These are phyloP conservation scores for Climacteris rufus DNA, from an alignment of 2,113 vertebrate species.

Conservation along the genomic window DNA sequence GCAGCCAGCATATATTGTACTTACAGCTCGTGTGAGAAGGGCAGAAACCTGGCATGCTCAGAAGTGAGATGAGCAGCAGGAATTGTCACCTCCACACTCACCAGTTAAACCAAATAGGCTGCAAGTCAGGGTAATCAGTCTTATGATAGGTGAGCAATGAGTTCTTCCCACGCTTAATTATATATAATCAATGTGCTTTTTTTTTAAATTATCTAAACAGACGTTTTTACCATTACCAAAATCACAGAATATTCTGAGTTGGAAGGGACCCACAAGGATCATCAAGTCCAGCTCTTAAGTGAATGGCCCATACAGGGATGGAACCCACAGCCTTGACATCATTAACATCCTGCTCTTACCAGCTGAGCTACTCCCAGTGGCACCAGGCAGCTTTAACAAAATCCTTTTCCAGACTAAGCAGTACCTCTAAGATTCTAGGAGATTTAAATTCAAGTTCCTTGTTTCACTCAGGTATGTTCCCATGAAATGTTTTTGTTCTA, in stretches of 20 bases:
- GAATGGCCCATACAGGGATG: neutral
- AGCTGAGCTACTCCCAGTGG: neutral
- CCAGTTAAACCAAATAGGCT: neutral
- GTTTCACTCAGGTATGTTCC: neutral
- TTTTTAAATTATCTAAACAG: neutral
- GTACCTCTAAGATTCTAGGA: neutral
- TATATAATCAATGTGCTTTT: neutral
- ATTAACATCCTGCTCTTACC: neutral
- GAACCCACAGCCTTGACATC: neutral
- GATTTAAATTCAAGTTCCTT: neutral
- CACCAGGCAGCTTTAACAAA: neutral
- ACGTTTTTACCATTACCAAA: neutral
- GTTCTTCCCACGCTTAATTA: neutral
- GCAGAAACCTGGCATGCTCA: neutral
- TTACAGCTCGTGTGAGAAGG: neutral
- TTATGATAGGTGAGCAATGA: neutral
- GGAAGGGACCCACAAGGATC: neutral
- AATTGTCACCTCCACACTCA: neutral
- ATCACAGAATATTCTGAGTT: neutral
- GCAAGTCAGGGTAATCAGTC: neutral
- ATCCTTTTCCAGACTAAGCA: neutral
- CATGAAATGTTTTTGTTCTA: neutral
- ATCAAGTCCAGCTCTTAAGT: neutral
- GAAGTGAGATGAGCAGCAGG: neutral
- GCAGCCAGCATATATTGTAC: neutral